Percentiles rank a stretch among this genome's conserved stretches.
phyloP scores from a whole-genome alignment of 2,888 invertebrate species.

The Atethmia centrago region DNA sequence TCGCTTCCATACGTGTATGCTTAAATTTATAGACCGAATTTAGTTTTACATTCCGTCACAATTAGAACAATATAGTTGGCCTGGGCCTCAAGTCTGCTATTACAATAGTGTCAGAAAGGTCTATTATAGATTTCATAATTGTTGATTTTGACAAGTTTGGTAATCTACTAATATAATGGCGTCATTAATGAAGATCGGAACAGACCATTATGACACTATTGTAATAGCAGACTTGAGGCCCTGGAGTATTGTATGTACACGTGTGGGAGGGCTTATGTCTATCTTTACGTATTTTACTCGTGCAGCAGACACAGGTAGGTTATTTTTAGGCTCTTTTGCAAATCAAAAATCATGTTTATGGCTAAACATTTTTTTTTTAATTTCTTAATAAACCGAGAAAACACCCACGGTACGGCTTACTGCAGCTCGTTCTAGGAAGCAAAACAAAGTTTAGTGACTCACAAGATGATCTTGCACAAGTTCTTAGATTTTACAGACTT shows the following conservation, averaged over 20 bases:
- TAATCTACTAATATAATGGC: too few relatives aligned
- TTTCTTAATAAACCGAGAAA: background rate
- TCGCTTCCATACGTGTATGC: background rate
- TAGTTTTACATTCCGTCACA: background rate
- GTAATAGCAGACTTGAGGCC: too few relatives aligned
- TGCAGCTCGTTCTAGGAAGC: background rate
- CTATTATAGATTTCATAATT: too few relatives aligned
- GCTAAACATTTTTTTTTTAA: too few relatives aligned
- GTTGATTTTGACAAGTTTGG: too few relatives aligned
- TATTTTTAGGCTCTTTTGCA: background rate
- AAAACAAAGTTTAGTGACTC: slow-evolving; percentile 22
- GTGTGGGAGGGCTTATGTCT: background rate
- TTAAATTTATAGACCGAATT: background rate
- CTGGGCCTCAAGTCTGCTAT: too few relatives aligned
- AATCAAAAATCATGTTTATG: background rate
- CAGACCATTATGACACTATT: too few relatives aligned
- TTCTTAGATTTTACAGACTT: slow-evolving; percentile 18
- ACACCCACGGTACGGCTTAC: background rate
- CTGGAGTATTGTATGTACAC: too few relatives aligned
- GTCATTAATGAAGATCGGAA: too few relatives aligned
- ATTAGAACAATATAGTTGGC: background rate
- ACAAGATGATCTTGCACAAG: slow-evolving; percentile 8
- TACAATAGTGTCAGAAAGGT: too few relatives aligned
- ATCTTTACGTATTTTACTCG: background rate
- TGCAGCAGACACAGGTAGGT: too few relatives aligned